Evolutionary conservation across 37 sponge, comb jelly and placozoan species (phyloP).

Genomic region (Bolinopsis microptera): DNA sequence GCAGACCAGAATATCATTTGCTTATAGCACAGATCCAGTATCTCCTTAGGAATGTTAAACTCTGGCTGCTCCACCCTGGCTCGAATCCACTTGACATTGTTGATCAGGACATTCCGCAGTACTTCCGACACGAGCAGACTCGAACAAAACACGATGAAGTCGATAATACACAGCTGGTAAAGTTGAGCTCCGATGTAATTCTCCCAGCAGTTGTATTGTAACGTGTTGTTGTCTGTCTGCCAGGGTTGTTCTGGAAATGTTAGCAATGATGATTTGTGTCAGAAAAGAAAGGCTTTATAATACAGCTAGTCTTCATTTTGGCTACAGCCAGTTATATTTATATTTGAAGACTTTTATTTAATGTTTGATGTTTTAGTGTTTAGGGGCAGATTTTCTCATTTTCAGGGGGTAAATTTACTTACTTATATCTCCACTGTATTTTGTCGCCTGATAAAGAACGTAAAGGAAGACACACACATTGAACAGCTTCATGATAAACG

Average conservation of each 20-base stretch:
- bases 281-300: no score
- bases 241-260: neutral
- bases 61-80: neutral
- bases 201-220: conserved; percentile 13
- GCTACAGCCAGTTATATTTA: no score
- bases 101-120: neutral
- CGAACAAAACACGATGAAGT: neutral
- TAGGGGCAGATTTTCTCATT: no score
- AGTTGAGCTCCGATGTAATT: conserved; percentile 28
- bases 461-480: conserved; percentile 28
- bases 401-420: no score
- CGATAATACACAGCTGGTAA: conserved; percentile 34
- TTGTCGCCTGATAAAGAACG: neutral
- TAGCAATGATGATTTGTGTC: neutral
- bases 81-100: conserved; percentile 4
- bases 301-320: no score
- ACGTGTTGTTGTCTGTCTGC: neutral
- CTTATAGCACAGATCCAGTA: neutral
- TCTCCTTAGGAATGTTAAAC: conserved; percentile 8
- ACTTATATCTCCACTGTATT: neutral
- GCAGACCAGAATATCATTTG: conserved; percentile 35
- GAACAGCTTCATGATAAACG: conserved; percentile 3
- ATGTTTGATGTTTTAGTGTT: no score
- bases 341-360: no score
- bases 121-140: neutral